Percentiles rank a stretch among this genome's conserved stretches.
Evolutionary conservation across 2,888 invertebrate genomes (phyloP).

Genomic region (Drosophila anceps): DNA sequence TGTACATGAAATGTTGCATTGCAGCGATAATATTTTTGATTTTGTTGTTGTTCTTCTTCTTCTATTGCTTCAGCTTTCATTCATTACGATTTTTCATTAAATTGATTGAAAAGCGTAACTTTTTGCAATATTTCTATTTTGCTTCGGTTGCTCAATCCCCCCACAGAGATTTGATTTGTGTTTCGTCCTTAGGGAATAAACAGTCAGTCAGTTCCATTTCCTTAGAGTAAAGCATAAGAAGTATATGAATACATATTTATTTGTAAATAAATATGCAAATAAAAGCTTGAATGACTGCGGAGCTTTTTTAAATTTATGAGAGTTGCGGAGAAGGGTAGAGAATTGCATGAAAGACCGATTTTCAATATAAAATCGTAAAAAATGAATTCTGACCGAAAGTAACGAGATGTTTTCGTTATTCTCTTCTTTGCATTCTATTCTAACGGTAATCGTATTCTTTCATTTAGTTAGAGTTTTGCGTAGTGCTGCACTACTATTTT

Average conservation of each 20-base stretch:
- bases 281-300: neutral
- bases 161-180: neutral
- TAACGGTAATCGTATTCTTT: too few species aligned
- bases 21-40: conserved; percentile 13
- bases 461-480: too few species aligned
- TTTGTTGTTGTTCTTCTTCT: conserved; percentile 1
- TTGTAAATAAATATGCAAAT: neutral
- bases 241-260: neutral
- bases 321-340: neutral
- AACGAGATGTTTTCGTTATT: too few species aligned
- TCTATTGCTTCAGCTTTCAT: neutral
- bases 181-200: neutral
- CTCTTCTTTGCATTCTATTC: too few species aligned
- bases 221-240: neutral
- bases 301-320: neutral
- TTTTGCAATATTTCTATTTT: neutral
- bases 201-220: neutral
- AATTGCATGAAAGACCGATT: too few species aligned
- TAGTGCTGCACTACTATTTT: too few species aligned
- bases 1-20: conserved; percentile 2
- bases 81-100: conserved; percentile 26
- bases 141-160: neutral
- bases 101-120: conserved; percentile 18
- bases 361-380: too few species aligned
- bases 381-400: too few species aligned